Evolutionary conservation across 2,888 invertebrate species (phyloP).

Genomic region (Synanthedon vespiformis): DNA sequence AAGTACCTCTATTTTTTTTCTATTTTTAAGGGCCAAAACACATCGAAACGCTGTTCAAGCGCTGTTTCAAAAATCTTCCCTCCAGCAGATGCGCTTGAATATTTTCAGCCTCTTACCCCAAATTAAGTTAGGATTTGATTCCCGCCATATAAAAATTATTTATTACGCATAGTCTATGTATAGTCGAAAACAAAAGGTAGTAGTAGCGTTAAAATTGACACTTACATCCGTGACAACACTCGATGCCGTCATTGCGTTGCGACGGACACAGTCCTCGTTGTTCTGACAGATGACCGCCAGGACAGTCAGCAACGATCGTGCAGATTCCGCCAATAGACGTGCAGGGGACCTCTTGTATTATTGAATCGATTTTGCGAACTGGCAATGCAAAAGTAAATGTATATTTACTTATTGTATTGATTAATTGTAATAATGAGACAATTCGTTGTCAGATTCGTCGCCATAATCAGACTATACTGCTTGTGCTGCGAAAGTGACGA

Average conservation of each 20-base stretch:
- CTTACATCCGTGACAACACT: slow-evolving; percentile 43
- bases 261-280: slow-evolving; percentile 26
- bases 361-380: slow-evolving; percentile 26
- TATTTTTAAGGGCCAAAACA: too few species aligned
- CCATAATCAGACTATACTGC: too few species aligned
- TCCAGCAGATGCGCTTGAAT: too few species aligned
- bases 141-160: background rate
- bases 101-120: too few species aligned
- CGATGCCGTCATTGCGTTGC: slow-evolving; percentile 28
- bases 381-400: background rate
- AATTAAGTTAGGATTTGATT: too few species aligned
- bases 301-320: slow-evolving; percentile 31
- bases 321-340: slow-evolving; percentile 27
- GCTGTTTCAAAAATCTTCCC: too few species aligned
- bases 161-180: background rate
- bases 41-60: too few species aligned
- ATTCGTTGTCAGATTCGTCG: too few species aligned
- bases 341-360: slow-evolving; percentile 22
- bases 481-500: too few species aligned
- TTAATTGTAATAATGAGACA: too few species aligned
- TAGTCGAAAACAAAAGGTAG: background rate
- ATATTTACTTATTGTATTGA: too few species aligned
- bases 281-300: slow-evolving; percentile 14
- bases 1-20: too few species aligned
- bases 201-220: slow-evolving; percentile 3